A percentile compares a stretch with the other conserved stretches of the same genome.
These are phyloP conservation scores for Hirundo rustica DNA, from an alignment of 2,797 vertebrate species.

Conservation along the genomic window DNA sequence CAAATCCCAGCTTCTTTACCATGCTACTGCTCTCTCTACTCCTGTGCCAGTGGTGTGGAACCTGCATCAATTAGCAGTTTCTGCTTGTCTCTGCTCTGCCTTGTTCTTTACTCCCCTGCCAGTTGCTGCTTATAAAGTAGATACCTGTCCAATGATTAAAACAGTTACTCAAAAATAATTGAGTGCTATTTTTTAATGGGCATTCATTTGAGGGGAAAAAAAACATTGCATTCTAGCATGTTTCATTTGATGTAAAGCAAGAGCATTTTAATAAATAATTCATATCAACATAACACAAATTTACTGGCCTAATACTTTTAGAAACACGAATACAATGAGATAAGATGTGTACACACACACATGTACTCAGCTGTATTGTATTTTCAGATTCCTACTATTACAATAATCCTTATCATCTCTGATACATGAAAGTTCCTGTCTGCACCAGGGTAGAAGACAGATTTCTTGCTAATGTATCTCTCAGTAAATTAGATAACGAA, in stretches of 20 bases:
- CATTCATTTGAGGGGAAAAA: not conserved
- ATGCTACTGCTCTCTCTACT: not conserved
- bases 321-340: not conserved
- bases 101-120: not conserved
- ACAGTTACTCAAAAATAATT: constrained; percentile 4
- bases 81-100: not conserved
- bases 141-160: not conserved
- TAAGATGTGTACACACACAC: not conserved
- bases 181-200: not conserved
- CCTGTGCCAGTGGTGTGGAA: not conserved
- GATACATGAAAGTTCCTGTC: not conserved
- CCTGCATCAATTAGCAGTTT: not conserved
- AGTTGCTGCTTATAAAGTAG: not conserved
- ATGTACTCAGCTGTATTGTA: not conserved
- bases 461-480: not conserved
- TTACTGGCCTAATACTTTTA: constrained; percentile 10
- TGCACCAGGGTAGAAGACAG: not conserved
- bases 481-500: not conserved
- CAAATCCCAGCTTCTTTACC: not conserved
- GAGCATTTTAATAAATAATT: constrained; percentile 50
- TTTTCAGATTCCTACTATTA: constrained; percentile 6
- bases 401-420: not conserved
- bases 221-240: not conserved
- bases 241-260: not conserved
- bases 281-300: not conserved